Base-by-base conservation (phyloP, 1,140 invertebrate genomes). In the Diabrotica undecimpunctata region DNA sequence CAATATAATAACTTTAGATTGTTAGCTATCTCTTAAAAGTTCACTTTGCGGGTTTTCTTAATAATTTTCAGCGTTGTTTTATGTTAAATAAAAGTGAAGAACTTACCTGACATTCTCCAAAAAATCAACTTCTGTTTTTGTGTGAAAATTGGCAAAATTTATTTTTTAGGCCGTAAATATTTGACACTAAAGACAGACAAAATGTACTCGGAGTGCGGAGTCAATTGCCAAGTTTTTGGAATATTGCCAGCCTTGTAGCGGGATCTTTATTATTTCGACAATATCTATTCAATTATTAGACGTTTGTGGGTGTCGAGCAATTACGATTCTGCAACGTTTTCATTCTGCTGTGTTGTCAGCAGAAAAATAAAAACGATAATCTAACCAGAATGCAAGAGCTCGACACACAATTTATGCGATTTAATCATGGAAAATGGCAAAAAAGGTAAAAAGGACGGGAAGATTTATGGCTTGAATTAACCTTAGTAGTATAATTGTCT, bases 261-360 rank as follows among this genome's bases (percentile, higher is more conserved):
- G 12, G 37, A 57, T 57, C 55, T 57, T 57, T 38, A 57, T 57
- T 57, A 57, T 57, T n/a, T 36, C 55, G 37, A 38, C 35, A 57
- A 57, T 57, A 57, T 37, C 55, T 57, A 57, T 57, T 57, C 55
- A 57, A 57, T 57, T 57, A 57, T 57, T 57, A 37, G 35, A 57
- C 36, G 37, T 41, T 57, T 37, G 55, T 57, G 37, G 55, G 55
- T 39, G 55, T 57, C 35, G 55, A 36, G 55, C 55, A 57, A 57
- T 57, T 57, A 57, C 36, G n/a, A 7, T 10, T 37, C 55, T 57
- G 37, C 55, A 57, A 57, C 55, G 55, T 57, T 38, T 57, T 38
- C 55, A 38, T 57, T 57, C n/a, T 12, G 55, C 10, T 57, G 8
- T 12, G 55, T n/a, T 57, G 55, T 57, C 55, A 57, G 55, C 55